Conservation (phyloP, 1,140 invertebrate species). For the Aethina tumida region DNA sequence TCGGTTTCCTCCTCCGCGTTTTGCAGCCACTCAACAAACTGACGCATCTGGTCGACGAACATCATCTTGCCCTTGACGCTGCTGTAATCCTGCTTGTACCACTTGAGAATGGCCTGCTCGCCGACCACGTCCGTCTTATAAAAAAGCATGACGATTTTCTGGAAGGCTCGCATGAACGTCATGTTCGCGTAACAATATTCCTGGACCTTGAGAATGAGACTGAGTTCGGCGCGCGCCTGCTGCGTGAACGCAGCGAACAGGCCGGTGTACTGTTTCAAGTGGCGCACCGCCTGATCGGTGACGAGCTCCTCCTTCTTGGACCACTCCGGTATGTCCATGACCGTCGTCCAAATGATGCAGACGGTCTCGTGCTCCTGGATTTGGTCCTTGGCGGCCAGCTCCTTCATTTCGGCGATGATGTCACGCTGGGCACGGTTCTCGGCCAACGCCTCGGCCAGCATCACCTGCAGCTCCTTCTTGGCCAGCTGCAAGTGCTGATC, state of each 20-base stretch:
- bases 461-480: constrained; percentile 67
- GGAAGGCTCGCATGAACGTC: constrained; percentile 98
- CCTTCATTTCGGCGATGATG: constrained; percentile 72
- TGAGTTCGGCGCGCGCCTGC: constrained; percentile 74
- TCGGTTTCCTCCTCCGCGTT: constrained; percentile 83
- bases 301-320: constrained; percentile 96
- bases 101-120: constrained; percentile 86
- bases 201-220: constrained; percentile 82
- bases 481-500: constrained; percentile 79
- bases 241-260: constrained; percentile 79
- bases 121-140: constrained; percentile 91
- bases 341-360: constrained; percentile 78
- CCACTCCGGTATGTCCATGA: constrained; percentile 93
- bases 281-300: constrained; percentile 87
- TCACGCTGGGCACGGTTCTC: constrained; percentile 74
- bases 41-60: constrained; percentile 95
- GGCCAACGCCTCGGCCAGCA: constrained; percentile 69
- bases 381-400: constrained; percentile 68
- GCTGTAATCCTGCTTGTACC: constrained; percentile 88
- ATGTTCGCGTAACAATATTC: constrained; percentile 98
- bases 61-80: constrained; percentile 91
- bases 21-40: constrained; percentile 94
- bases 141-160: constrained; percentile 91
- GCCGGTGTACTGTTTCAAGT: constrained; percentile 74
- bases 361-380: constrained; percentile 87